Conservation (phyloP, 2,797 vertebrate species). For the Tarsius wallacei region DNA sequence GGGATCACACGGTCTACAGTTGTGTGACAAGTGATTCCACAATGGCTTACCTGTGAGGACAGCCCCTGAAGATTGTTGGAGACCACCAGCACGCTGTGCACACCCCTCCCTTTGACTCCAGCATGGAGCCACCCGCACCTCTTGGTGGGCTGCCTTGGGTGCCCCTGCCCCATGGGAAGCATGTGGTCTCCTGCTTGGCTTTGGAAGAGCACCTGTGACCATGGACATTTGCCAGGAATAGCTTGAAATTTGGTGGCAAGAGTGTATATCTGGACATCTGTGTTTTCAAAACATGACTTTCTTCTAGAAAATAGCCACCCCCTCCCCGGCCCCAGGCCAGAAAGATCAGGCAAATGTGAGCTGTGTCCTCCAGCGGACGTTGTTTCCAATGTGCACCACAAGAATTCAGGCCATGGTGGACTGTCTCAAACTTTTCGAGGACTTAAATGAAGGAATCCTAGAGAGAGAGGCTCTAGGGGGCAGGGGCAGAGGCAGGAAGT, state of each 20-base stretch:
- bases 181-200: not conserved
- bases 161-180: accelerated
- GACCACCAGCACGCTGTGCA: not conserved
- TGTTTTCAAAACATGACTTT: not conserved
- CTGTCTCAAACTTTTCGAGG: not conserved
- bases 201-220: accelerated
- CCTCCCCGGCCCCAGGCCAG: no score
- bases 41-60: constrained; percentile 80
- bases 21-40: constrained; percentile 80
- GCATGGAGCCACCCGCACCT: not conserved
- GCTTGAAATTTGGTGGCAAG: not conserved
- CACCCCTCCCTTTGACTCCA: not conserved
- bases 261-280: accelerated
- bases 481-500: accelerated
- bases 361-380: not conserved
- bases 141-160: no score
- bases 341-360: not conserved
- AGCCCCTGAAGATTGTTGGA: constrained; percentile 82
- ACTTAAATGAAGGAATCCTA: not conserved
- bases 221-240: accelerated
- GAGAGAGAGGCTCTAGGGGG: not conserved
- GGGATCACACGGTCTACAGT: constrained; percentile 74
- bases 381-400: accelerated
- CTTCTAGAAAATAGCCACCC: not conserved
- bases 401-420: accelerated